Evolutionary conservation across 2,113 vertebrate species (phyloP).

Genomic region (Pedetes capensis): DNA sequence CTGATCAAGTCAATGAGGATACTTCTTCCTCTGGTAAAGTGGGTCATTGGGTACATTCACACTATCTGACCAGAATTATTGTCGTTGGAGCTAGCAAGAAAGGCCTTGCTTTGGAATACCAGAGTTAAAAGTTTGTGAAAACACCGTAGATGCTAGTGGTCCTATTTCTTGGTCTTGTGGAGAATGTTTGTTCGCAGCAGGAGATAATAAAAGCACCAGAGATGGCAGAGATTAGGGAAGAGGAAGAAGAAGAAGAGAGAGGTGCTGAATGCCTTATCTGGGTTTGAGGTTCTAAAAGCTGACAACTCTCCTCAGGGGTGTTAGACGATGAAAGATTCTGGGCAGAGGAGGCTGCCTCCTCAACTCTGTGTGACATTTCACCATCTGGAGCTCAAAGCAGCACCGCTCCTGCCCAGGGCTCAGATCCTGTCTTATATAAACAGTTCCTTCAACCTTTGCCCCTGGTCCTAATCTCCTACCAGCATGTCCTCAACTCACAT

Average conservation of each 20-base stretch:
- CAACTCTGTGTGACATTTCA: conserved; percentile 5
- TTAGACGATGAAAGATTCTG: conserved; percentile 39
- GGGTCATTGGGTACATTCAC: neutral
- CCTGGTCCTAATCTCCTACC: neutral
- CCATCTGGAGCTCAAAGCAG: conserved; percentile 56
- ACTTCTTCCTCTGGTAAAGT: neutral
- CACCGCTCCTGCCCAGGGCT: neutral
- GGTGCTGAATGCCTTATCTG: neutral
- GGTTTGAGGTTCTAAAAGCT: conserved; percentile 44
- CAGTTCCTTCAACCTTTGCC: conserved; percentile 11
- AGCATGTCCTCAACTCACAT: neutral
- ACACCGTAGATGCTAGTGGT: neutral
- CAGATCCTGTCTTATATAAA: neutral
- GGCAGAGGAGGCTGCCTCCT: conserved; percentile 26
- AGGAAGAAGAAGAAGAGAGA: neutral
- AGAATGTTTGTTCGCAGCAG: neutral
- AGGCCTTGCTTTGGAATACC: neutral
- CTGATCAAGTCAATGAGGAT: neutral
- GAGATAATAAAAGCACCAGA: conserved; percentile 10
- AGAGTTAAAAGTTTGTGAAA: conserved; percentile 5
- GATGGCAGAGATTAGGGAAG: neutral
- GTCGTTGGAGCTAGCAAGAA: neutral
- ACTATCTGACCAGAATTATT: neutral
- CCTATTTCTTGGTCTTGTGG: neutral
- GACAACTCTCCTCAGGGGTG: neutral